A percentile compares a stretch with the other conserved stretches of the same genome.
phyloP scores from a whole-genome alignment of 2,888 invertebrate species.

The Leptopilina syphax region DNA sequence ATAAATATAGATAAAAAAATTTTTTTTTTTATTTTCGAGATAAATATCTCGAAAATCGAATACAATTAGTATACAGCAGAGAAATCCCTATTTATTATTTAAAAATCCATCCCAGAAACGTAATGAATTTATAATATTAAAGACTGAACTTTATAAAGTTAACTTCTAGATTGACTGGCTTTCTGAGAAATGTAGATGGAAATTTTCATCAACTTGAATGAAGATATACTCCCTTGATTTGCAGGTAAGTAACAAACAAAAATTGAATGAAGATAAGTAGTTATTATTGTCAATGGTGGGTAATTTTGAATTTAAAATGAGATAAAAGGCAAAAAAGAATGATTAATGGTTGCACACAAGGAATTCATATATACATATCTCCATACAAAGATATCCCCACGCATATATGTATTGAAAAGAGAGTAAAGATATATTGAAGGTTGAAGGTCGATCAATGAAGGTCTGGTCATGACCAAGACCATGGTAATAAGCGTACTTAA shows the following conservation, averaged over 20 bases:
- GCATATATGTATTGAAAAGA: neutral
- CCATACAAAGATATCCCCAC: neutral
- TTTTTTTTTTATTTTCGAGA: no score
- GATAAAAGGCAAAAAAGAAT: constrained; percentile 5
- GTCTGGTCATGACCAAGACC: constrained; percentile 27
- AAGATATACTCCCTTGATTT: constrained; percentile 8
- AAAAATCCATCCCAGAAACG: neutral
- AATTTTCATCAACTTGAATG: constrained; percentile 6
- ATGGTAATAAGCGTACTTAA: constrained; percentile 19
- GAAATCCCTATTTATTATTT: neutral
- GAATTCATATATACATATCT: neutral
- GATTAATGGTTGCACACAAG: constrained; percentile 13
- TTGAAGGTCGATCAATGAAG: constrained; percentile 38
- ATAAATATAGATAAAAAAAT: no score
- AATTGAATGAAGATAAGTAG: constrained; percentile 15
- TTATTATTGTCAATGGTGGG: constrained; percentile 17
- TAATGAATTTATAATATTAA: neutral
- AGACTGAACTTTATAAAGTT: neutral
- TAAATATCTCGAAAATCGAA: no score
- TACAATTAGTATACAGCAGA: neutral
- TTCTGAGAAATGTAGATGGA: constrained; percentile 15
- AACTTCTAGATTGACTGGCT: neutral
- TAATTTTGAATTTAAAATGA: constrained; percentile 20
- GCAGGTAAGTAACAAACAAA: constrained; percentile 6
- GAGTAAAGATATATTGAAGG: constrained; percentile 12